These are phyloP conservation scores for Mustelus asterias DNA, from an alignment of 2,113 vertebrate genomes.

Conservation along the genomic window DNA sequence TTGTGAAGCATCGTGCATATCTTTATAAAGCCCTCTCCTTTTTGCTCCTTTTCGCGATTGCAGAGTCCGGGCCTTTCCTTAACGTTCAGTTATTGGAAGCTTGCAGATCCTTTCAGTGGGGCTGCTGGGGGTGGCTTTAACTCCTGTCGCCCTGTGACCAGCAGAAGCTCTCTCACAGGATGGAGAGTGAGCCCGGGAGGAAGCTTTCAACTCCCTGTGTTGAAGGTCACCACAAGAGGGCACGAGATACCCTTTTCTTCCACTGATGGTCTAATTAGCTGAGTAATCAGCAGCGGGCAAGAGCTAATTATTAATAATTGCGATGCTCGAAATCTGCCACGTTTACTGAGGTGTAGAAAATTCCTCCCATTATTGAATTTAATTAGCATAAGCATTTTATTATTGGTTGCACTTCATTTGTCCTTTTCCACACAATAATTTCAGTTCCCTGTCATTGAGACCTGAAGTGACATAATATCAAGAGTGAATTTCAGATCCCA, in stretches of 20 bases:
- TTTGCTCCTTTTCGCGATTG: not conserved
- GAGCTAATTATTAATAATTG: not conserved
- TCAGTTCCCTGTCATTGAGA: no score
- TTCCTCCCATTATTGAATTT: no score
- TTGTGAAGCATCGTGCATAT: no score
- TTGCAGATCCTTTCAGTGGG: not conserved
- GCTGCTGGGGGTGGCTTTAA: not conserved
- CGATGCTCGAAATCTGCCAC: no score
- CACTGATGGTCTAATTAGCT: not conserved
- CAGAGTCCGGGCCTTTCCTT: not conserved
- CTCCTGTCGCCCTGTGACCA: not conserved
- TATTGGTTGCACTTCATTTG: no score
- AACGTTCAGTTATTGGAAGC: not conserved
- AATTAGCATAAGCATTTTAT: no score
- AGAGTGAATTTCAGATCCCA: no score
- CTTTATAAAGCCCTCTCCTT: no score
- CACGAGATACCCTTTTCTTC: not conserved
- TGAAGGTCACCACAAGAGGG: not conserved
- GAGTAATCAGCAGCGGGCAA: not conserved
- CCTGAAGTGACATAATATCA: no score
- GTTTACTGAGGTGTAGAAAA: no score
- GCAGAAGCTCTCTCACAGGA: not conserved
- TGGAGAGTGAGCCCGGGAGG: no score
- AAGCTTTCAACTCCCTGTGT: not conserved
- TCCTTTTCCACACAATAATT: no score